A percentile compares a stretch with the other conserved stretches of the same genome.
phyloP scores from a whole-genome alignment of 53 echinoderm and acorn worm species.

The Glandiceps talaboti region DNA sequence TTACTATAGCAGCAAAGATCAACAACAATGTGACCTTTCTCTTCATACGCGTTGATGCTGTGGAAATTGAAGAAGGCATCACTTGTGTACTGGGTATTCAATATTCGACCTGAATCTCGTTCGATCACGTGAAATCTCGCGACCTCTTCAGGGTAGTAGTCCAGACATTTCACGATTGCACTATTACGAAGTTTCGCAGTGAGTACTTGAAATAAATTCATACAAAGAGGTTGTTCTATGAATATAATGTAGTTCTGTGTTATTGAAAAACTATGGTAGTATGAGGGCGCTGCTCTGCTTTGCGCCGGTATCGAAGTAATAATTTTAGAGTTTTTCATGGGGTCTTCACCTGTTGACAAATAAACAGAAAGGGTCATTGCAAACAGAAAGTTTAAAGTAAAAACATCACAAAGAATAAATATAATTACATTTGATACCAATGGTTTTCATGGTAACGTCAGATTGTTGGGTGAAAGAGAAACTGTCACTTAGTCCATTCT shows the following conservation, averaged over 20 bases:
- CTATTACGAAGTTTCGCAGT: background rate
- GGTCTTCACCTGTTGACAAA: no score
- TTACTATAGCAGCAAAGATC: slow-evolving; percentile 38
- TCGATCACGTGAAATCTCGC: slow-evolving; percentile 43
- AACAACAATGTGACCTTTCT: slow-evolving; percentile 38
- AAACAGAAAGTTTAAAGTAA: no score
- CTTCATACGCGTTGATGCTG: slow-evolving; percentile 66
- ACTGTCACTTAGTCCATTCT: no score
- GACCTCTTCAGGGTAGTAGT: background rate
- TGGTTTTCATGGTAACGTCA: no score
- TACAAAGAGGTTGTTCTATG: slow-evolving; percentile 42
- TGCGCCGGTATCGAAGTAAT: slow-evolving; percentile 40
- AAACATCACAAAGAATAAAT: no score
- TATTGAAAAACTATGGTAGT: slow-evolving; percentile 72
- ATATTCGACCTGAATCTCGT: slow-evolving; percentile 32
- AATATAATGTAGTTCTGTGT: slow-evolving; percentile 66
- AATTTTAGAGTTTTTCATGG: no score
- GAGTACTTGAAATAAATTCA: slow-evolving; percentile 20
- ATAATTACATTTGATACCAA: no score
- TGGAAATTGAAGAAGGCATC: slow-evolving; percentile 75
- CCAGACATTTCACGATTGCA: background rate
- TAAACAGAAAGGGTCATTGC: no score
- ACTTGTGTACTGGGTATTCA: slow-evolving; percentile 26
- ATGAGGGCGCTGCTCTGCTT: slow-evolving; percentile 27
- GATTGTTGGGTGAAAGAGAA: no score